These are phyloP conservation scores for Cyphomyrmex costatus DNA, from an alignment of 1,140 invertebrate genomes.

Conservation along the genomic window DNA sequence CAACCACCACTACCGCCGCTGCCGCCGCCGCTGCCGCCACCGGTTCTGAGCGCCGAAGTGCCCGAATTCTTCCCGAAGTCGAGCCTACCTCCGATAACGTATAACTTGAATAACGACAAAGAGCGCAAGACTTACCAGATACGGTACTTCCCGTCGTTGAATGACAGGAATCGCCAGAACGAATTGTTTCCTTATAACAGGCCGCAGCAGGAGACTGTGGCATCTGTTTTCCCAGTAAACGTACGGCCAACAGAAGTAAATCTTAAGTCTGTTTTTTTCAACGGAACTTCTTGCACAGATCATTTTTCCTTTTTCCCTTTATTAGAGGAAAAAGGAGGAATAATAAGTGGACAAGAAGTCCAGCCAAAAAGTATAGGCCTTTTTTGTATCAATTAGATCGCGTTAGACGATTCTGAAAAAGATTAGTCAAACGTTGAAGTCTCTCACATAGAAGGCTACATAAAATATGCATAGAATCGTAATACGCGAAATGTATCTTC, in stretches of 20 bases:
- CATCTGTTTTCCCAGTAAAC: slow-evolving; percentile 34
- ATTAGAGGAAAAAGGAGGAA: too few relatives aligned
- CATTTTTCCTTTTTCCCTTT: too few relatives aligned
- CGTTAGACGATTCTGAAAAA: neutral
- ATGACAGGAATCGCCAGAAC: slow-evolving; percentile 73
- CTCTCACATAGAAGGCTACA: neutral
- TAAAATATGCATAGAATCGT: neutral
- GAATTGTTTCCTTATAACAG: slow-evolving; percentile 76
- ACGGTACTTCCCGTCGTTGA: slow-evolving; percentile 75
- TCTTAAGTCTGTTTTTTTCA: neutral
- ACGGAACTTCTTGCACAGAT: too few relatives aligned
- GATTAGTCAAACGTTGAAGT: neutral
- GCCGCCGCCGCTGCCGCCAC: slow-evolving; percentile 46
- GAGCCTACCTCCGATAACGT: slow-evolving; percentile 27
- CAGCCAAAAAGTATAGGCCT: too few relatives aligned
- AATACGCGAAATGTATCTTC: neutral
- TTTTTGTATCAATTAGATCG: neutral
- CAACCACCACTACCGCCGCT: slow-evolving; percentile 14
- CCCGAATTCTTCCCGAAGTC: slow-evolving; percentile 84
- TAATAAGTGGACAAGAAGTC: too few relatives aligned
- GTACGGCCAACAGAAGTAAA: neutral
- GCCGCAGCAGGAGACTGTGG: slow-evolving; percentile 54
- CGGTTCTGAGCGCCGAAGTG: slow-evolving; percentile 80
- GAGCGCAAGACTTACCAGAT: slow-evolving; percentile 65
- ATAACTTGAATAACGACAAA: slow-evolving; percentile 44